phyloP scores from a whole-genome alignment of 2,113 vertebrate genomes.

The Furnarius figulus region DNA sequence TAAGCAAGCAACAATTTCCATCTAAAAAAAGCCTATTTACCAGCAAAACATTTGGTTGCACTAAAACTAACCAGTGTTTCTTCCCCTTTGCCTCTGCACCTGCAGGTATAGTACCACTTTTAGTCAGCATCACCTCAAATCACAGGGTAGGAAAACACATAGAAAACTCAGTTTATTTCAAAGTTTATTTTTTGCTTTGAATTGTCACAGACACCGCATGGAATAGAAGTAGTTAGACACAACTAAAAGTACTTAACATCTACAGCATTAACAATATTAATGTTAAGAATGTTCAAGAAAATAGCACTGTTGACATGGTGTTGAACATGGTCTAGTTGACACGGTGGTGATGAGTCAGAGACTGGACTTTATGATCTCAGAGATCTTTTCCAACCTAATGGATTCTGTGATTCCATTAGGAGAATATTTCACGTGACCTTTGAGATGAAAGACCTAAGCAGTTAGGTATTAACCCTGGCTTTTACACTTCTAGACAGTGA shows the following conservation, averaged over 20 bases:
- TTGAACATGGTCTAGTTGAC: background rate
- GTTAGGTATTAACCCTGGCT: background rate
- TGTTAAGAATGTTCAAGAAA: background rate
- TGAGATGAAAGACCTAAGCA: background rate
- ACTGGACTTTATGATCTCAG: background rate
- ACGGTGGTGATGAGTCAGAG: background rate
- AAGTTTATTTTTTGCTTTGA: background rate
- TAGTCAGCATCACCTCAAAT: slow-evolving; percentile 22
- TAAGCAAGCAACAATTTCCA: background rate
- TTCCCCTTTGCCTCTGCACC: slow-evolving; percentile 19
- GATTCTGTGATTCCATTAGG: background rate
- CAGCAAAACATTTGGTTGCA: slow-evolving; percentile 56
- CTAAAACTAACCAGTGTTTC: slow-evolving; percentile 23
- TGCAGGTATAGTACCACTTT: slow-evolving; percentile 16
- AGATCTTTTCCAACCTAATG: background rate
- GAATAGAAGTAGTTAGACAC: background rate
- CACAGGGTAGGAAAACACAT: background rate
- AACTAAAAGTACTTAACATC: background rate
- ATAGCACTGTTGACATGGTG: background rate
- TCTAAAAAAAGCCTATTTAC: slow-evolving; percentile 27
- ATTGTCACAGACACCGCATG: fast-evolving
- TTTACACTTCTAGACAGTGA: background rate
- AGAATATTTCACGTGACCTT: background rate
- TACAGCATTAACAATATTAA: background rate
- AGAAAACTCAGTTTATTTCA: background rate